Evolutionary conservation across 2,888 invertebrate genomes (phyloP).

Genomic region (Drosophila paracracens): DNA sequence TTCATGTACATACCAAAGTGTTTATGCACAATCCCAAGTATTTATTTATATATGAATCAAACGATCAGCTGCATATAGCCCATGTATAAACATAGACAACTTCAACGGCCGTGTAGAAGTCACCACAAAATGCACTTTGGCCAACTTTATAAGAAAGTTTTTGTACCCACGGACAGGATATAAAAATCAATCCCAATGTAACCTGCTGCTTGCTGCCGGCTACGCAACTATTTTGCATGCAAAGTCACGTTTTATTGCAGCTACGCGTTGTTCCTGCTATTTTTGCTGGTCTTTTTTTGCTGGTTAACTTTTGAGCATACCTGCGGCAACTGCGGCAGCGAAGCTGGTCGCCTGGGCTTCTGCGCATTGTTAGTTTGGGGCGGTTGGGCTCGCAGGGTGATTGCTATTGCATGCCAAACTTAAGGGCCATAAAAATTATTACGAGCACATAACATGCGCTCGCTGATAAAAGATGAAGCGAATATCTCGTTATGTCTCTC

Average conservation of each 20-base stretch:
- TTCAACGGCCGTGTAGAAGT: not conserved
- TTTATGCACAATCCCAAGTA: no score
- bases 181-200: constrained; percentile 75
- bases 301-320: constrained; percentile 77
- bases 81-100: not conserved
- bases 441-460: constrained; percentile 74
- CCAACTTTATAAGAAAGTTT: constrained; percentile 37
- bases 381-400: not conserved
- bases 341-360: constrained; percentile 33
- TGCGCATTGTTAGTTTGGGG: constrained; percentile 41
- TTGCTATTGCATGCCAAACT: constrained; percentile 60
- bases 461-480: constrained; percentile 39
- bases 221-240: constrained; percentile 80
- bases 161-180: constrained; percentile 24
- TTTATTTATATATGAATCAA: not conserved
- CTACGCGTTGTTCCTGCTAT: constrained; percentile 52
- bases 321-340: constrained; percentile 56
- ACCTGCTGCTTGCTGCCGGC: constrained; percentile 48
- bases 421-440: constrained; percentile 77
- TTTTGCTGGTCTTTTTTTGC: constrained; percentile 28
- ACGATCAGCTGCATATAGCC: not conserved
- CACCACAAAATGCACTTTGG: not conserved
- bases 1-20: not conserved
- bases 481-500: constrained; percentile 32
- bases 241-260: constrained; percentile 83